A percentile compares a stretch with the other conserved stretches of the same genome.
Evolutionary conservation across 2,888 invertebrate genomes (phyloP).

Genomic region (Phrixothrix hirtus): DNA sequence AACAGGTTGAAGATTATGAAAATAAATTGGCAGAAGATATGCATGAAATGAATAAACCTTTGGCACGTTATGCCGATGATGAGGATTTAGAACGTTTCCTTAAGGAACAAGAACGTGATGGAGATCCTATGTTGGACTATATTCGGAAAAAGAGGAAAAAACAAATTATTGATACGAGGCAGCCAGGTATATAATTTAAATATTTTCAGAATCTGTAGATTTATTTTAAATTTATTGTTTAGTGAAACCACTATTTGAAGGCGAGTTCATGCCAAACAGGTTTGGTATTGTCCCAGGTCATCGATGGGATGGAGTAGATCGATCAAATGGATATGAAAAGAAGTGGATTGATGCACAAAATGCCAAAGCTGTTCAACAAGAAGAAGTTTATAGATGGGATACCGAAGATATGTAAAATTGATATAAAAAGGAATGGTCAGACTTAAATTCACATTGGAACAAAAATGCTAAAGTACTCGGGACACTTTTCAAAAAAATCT

Average conservation of each 20-base stretch:
- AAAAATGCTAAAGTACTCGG: background rate
- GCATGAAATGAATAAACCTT: constrained; percentile 86
- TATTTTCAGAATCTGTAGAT: no score
- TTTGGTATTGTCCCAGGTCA: constrained; percentile 91
- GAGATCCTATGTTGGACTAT: constrained; percentile 93
- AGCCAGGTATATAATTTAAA: no score
- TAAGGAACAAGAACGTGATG: constrained; percentile 74
- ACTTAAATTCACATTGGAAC: no score
- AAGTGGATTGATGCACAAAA: constrained; percentile 81
- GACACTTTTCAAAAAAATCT: background rate
- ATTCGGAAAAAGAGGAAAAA: constrained; percentile 73
- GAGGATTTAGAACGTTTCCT: constrained; percentile 81
- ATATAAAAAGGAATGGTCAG: background rate
- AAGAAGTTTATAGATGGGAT: constrained; percentile 93
- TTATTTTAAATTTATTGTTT: constrained; percentile 29
- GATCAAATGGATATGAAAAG: constrained; percentile 95
- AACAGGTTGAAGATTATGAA: constrained; percentile 77
- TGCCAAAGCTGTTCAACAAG: constrained; percentile 72
- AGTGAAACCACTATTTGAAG: constrained; percentile 77
- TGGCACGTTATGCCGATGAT: constrained; percentile 89
- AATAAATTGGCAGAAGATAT: constrained; percentile 72
- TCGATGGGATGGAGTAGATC: constrained; percentile 97
- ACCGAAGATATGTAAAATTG: constrained; percentile 88
- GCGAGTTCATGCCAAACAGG: constrained; percentile 88
- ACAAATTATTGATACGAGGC: constrained; percentile 62